These are phyloP conservation scores for Lasioglossum calceatum DNA, from an alignment of 2,888 invertebrate species.

Conservation along the genomic window DNA sequence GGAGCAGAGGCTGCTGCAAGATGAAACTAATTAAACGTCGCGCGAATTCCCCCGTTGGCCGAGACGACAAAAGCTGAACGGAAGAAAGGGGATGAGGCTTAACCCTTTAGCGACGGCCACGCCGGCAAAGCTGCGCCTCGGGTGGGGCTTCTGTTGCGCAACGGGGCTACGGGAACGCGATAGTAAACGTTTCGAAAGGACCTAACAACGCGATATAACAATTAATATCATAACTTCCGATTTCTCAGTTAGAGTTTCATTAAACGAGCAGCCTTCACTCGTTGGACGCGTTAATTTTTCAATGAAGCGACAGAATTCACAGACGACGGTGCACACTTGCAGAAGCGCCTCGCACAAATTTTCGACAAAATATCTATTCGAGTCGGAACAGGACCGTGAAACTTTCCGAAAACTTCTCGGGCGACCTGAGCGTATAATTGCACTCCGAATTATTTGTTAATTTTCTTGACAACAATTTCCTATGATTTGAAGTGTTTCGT, in stretches of 20 bases:
- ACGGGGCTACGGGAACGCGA: background rate
- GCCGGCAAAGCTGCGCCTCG: background rate
- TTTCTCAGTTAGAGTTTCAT: too few relatives aligned
- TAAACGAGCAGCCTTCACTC: too few relatives aligned
- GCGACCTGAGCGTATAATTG: background rate
- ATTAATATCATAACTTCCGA: too few relatives aligned
- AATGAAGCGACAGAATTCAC: background rate
- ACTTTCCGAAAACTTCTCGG: background rate
- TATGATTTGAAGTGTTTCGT: too few relatives aligned
- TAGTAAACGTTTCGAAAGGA: background rate
- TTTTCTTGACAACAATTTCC: too few relatives aligned
- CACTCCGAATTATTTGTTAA: too few relatives aligned
- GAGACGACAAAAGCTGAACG: constrained; percentile 2
- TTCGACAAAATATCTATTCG: background rate
- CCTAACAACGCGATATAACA: background rate
- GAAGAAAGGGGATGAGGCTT: background rate
- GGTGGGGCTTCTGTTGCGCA: background rate
- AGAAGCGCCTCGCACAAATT: background rate
- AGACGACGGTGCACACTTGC: background rate
- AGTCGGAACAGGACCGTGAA: background rate
- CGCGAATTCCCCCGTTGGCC: background rate
- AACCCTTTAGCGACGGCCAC: background rate
- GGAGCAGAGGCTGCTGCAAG: background rate
- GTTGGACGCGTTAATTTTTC: background rate
- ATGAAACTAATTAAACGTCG: constrained; percentile 46